These are phyloP conservation scores for Gyps fulvus DNA, from an alignment of 2,113 vertebrate species.

Conservation along the genomic window DNA sequence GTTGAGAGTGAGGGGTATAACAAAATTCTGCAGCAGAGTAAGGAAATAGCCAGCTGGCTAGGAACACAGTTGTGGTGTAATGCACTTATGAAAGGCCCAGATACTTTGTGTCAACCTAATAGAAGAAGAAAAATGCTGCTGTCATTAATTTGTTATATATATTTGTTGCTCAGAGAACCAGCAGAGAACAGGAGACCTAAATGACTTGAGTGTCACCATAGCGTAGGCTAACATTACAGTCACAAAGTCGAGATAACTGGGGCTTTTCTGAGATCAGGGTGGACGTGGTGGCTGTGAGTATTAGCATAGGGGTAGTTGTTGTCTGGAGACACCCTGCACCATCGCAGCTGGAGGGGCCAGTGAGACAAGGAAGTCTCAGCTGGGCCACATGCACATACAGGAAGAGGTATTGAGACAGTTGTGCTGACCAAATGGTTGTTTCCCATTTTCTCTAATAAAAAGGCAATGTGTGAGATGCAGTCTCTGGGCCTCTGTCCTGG, in stretches of 20 bases:
- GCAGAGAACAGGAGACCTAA: neutral
- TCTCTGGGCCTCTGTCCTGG: neutral
- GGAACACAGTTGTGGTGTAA: neutral
- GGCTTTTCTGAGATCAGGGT: neutral
- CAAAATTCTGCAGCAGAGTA: neutral
- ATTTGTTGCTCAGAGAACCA: neutral
- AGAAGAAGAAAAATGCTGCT: neutral
- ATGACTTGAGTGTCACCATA: neutral
- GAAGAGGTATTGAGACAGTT: neutral
- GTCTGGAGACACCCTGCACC: neutral
- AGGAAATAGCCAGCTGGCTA: neutral
- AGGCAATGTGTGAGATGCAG: neutral
- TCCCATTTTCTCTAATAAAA: neutral
- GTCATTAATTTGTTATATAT: neutral
- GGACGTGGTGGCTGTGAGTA: neutral
- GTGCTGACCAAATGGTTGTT: neutral
- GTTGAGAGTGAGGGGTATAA: neutral
- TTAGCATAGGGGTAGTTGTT: neutral
- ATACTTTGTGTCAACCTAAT: neutral
- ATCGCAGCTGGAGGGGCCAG: neutral
- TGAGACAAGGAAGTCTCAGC: neutral
- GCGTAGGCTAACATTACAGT: rapidly evolving
- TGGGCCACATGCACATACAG: neutral
- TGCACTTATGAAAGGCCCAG: neutral
- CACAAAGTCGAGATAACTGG: rapidly evolving